Evolutionary conservation across 2,113 vertebrate genomes (phyloP), one percentile per base, ranked within the genome.

Genomic region (Chionodraco myersi): DNA sequence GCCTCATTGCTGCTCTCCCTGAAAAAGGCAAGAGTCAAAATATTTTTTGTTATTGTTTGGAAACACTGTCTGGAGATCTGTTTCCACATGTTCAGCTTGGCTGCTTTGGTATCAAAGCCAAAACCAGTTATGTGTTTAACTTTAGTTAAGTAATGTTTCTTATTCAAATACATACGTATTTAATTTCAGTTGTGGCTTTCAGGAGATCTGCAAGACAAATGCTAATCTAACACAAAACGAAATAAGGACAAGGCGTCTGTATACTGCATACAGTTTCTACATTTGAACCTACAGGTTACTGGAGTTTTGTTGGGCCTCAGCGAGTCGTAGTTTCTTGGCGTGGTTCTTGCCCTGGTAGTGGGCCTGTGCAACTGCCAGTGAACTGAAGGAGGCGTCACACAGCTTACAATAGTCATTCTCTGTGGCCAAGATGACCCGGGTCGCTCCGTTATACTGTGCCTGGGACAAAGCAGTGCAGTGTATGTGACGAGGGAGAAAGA

Each of bases 321-420:
- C 96, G 68, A 99, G 95, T 5, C 98, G 95, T 49, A 99, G 94
- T 82, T 97, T 95, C 94, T 98, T 99, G 90, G 97, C 97, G 0
- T 99, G 98, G 86, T 99, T 99, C 77, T 99, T 99, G 77, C 98
- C 98, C 90, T 98, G 97, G 90, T 99, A 99, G 92, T 99, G 98
- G 41, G 98, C 97, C 93, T 99, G 98, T 0, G 98, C 98, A 72
- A 99, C 98, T 3, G 97, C 97, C 0, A 96, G 97, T 1, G 98
- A 99, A 16, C 98, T 99, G 89, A 99, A 99, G 12, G 98, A 99
- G 82, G 98, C 98, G 0, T 99, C 98, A 5, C 98, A 99, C 71
- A 99, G 95, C 93, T 99, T 99, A 90, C 98, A 99, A 94, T 99
- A 99, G 92, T 99, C 98, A 1, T 98, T 98, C 93, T 99, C 98